Evolutionary conservation across 2,113 vertebrate genomes (phyloP).

Genomic region (Alexandromys fortis): DNA sequence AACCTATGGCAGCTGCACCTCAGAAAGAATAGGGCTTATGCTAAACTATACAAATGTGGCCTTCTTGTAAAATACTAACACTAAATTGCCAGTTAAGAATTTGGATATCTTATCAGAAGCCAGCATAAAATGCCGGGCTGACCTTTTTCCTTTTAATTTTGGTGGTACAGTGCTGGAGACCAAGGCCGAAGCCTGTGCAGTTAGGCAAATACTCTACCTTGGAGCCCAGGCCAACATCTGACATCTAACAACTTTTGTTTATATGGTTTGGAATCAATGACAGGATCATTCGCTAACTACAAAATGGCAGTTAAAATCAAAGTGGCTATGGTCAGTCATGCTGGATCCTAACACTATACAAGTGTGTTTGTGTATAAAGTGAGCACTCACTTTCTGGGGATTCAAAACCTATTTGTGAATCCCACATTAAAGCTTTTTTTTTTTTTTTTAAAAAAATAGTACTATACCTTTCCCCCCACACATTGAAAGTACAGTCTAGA

Average conservation of each 20-base stretch:
- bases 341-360: background rate
- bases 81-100: background rate
- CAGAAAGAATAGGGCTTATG: background rate
- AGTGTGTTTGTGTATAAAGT: background rate
- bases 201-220: background rate
- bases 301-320: background rate
- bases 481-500: background rate
- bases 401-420: background rate
- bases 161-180: background rate
- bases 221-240: background rate
- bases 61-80: background rate
- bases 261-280: background rate
- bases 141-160: background rate
- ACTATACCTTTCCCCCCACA: background rate
- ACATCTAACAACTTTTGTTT: background rate
- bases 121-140: background rate
- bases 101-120: background rate
- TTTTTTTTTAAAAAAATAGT: background rate
- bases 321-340: too few species aligned
- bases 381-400: slow-evolving; percentile 1
- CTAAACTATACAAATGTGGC: background rate
- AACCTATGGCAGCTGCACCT: background rate
- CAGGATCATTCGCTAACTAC: background rate
- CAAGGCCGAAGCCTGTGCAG: background rate
- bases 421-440: background rate